These are phyloP conservation scores for Lasioglossum figueresi DNA, from an alignment of 2,888 invertebrate genomes.

Conservation along the genomic window DNA sequence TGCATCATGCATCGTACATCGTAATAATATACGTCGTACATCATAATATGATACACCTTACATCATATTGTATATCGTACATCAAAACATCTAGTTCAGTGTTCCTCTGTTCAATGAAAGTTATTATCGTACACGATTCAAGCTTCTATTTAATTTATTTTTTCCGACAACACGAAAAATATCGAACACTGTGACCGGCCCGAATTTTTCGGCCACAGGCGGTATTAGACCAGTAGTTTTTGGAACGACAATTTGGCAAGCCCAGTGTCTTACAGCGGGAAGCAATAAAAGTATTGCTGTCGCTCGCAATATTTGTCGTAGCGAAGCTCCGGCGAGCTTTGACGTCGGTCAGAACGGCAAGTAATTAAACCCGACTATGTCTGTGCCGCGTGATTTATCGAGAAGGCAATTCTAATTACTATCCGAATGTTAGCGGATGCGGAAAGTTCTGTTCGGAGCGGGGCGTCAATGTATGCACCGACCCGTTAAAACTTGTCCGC, in stretches of 20 bases:
- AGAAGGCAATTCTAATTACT: conserved; percentile 66
- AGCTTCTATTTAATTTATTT: background rate
- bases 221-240: background rate
- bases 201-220: background rate
- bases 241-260: background rate
- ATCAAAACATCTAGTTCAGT: background rate
- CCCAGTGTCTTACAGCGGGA: background rate
- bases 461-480: conserved; percentile 14
- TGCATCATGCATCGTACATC: too few species aligned
- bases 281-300: background rate
- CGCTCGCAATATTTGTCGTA: background rate
- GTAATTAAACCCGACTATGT: conserved; percentile 62
- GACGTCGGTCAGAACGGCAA: conserved; percentile 49
- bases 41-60: too few species aligned
- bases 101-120: background rate
- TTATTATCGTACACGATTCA: too few species aligned
- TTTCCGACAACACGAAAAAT: background rate
- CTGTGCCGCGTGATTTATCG: conserved; percentile 60
- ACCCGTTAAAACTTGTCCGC: conserved; percentile 16
- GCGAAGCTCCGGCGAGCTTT: background rate
- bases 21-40: too few species aligned
- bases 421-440: conserved; percentile 61
- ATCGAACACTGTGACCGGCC: background rate
- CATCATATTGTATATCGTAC: too few species aligned
- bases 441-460: conserved; percentile 61